These are phyloP conservation scores for Spea multiplicata DNA, from an alignment of 2,113 vertebrate genomes.

Conservation along the genomic window DNA sequence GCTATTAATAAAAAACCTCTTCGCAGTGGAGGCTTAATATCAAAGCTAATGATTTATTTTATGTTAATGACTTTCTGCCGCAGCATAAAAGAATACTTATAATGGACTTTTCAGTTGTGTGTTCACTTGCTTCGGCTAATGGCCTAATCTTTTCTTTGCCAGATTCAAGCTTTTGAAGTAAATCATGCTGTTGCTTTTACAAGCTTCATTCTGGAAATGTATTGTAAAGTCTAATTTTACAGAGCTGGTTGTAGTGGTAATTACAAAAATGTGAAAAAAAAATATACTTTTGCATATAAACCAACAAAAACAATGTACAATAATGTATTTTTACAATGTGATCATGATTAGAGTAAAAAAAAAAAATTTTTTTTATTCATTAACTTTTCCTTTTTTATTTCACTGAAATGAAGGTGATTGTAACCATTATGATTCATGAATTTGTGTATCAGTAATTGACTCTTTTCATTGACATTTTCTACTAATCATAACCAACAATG, in stretches of 20 bases:
- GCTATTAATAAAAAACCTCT: slow-evolving; percentile 76
- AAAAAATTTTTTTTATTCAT: too few relatives aligned
- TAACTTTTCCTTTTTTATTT: too few relatives aligned
- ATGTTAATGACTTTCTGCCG: slow-evolving; percentile 83
- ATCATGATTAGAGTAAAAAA: too few relatives aligned
- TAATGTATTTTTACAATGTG: too few relatives aligned
- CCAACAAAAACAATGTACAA: neutral
- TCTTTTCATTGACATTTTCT: slow-evolving; percentile 57
- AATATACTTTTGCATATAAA: slow-evolving; percentile 46
- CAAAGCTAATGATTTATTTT: slow-evolving; percentile 87
- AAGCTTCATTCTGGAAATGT: slow-evolving; percentile 68
- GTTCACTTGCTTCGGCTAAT: slow-evolving; percentile 74
- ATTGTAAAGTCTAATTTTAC: slow-evolving; percentile 62
- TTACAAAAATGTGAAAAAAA: slow-evolving; percentile 50
- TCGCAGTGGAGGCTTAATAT: slow-evolving; percentile 76
- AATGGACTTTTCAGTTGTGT: slow-evolving; percentile 73
- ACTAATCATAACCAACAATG: slow-evolving; percentile 70
- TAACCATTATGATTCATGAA: too few relatives aligned
- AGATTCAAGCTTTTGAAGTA: slow-evolving; percentile 77
- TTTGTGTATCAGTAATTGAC: neutral
- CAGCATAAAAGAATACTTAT: slow-evolving; percentile 73
- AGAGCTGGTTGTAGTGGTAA: slow-evolving; percentile 54
- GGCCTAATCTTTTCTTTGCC: slow-evolving; percentile 74
- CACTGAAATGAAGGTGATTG: too few relatives aligned
- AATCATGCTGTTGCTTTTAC: slow-evolving; percentile 70